Evolutionary conservation across 2,797 vertebrate genomes (phyloP).

Genomic region (Oryzias sinensis): DNA sequence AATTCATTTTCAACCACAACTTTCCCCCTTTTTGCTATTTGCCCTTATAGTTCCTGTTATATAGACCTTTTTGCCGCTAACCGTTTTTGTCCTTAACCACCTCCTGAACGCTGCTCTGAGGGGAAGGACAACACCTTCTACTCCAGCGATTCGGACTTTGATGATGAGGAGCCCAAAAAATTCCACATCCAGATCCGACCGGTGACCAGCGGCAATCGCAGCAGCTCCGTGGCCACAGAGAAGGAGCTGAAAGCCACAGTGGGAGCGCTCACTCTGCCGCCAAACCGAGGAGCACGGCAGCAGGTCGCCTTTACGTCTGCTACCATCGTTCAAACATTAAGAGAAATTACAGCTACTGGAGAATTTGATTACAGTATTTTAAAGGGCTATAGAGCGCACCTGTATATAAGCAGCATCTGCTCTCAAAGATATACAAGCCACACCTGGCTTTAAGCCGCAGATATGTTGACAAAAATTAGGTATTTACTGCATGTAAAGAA

Average conservation of each 20-base stretch:
- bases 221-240: constrained; percentile 77
- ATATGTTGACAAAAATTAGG: too few species aligned
- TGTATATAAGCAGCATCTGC: too few species aligned
- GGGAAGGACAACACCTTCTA: constrained; percentile 83
- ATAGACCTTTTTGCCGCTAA: background rate
- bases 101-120: constrained; percentile 67
- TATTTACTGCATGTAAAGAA: too few species aligned
- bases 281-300: constrained; percentile 72
- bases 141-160: constrained; percentile 94
- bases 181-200: constrained; percentile 92
- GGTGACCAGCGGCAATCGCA: constrained; percentile 68
- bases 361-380: too few species aligned
- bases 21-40: too few species aligned
- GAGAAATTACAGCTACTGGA: background rate
- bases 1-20: too few species aligned
- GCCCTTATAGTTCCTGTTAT: too few species aligned
- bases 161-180: constrained; percentile 90
- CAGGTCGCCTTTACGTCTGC: constrained; percentile 20
- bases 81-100: constrained; percentile 57
- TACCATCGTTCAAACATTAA: background rate
- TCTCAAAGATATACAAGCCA: too few species aligned
- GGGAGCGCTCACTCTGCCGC: constrained; percentile 86
- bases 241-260: constrained; percentile 89
- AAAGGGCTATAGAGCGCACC: too few species aligned
- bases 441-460: too few species aligned